Conservation (phyloP, 2,888 invertebrate genomes). For the Ametastegia equiseti region DNA sequence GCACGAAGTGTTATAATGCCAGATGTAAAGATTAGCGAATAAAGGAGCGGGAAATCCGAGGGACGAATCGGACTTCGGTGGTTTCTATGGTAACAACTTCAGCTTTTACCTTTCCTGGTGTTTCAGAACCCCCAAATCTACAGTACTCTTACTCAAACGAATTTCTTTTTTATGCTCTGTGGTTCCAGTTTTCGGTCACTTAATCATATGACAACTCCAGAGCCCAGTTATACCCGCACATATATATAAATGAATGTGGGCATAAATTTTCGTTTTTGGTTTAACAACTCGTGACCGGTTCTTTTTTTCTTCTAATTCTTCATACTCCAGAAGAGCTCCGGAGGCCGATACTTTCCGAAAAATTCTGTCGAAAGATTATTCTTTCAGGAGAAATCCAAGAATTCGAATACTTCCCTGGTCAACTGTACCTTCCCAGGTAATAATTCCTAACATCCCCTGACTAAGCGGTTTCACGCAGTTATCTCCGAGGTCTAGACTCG, state of each 20-base stretch:
- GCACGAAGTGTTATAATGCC: background rate
- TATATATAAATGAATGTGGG: background rate
- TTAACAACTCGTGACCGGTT: too few relatives aligned
- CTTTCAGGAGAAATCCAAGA: background rate
- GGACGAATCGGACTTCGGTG: background rate
- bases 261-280: background rate
- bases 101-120: conserved; percentile 7
- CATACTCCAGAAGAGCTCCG: background rate
- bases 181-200: conserved; percentile 11
- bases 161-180: conserved; percentile 10
- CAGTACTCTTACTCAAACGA: conserved; percentile 1
- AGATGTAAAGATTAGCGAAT: background rate
- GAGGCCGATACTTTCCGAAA: background rate
- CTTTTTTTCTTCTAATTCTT: background rate
- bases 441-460: conserved; percentile 66
- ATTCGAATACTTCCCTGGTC: background rate
- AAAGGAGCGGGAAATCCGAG: background rate
- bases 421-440: conserved; percentile 47
- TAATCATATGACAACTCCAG: conserved; percentile 2
- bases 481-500: conserved; percentile 8
- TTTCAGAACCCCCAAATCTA: background rate
- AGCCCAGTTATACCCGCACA: background rate
- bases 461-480: conserved; percentile 63
- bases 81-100: conserved; percentile 29
- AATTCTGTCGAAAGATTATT: background rate